phyloP scores from a whole-genome alignment of 2,888 invertebrate genomes.

The Meiosimyza platycephala region DNA sequence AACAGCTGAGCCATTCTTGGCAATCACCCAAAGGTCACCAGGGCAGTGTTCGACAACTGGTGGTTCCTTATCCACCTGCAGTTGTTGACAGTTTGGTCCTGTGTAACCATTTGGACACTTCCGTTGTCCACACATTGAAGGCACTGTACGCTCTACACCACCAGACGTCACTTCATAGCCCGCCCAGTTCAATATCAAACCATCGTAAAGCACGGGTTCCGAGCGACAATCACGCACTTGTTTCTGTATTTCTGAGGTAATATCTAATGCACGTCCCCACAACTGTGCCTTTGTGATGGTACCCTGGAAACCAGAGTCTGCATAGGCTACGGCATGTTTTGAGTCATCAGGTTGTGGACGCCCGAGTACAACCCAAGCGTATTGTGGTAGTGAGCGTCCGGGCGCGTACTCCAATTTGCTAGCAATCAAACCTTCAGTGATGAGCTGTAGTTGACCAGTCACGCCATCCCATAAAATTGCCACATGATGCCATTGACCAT shows the following conservation, averaged over 20 bases:
- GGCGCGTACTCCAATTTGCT: constrained; percentile 92
- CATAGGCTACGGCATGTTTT: constrained; percentile 72
- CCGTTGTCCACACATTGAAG: constrained; percentile 91
- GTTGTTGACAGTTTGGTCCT: constrained; percentile 85
- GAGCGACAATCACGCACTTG: constrained; percentile 93
- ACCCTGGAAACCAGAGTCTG: constrained; percentile 94
- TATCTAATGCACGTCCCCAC: constrained; percentile 91
- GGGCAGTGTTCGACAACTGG: constrained; percentile 92
- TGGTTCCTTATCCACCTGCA: constrained; percentile 86
- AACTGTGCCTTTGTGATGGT: constrained; percentile 94
- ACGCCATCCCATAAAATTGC: constrained; percentile 95
- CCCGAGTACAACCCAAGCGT: constrained; percentile 92
- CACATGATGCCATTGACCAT: constrained; percentile 97
- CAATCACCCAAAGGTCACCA: constrained; percentile 93
- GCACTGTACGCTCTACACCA: constrained; percentile 90
- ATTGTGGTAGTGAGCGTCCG: constrained; percentile 83
- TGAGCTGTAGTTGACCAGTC: constrained; percentile 86
- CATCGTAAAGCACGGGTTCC: constrained; percentile 89
- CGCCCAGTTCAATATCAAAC: constrained; percentile 90
- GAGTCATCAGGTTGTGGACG: constrained; percentile 84
- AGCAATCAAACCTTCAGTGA: constrained; percentile 95
- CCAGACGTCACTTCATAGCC: constrained; percentile 91
- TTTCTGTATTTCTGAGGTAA: constrained; percentile 91
- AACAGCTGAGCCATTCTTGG: constrained; percentile 89
- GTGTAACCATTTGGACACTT: constrained; percentile 89